phyloP scores from a whole-genome alignment of 2,113 vertebrate species.

The Pelobates fuscus region DNA sequence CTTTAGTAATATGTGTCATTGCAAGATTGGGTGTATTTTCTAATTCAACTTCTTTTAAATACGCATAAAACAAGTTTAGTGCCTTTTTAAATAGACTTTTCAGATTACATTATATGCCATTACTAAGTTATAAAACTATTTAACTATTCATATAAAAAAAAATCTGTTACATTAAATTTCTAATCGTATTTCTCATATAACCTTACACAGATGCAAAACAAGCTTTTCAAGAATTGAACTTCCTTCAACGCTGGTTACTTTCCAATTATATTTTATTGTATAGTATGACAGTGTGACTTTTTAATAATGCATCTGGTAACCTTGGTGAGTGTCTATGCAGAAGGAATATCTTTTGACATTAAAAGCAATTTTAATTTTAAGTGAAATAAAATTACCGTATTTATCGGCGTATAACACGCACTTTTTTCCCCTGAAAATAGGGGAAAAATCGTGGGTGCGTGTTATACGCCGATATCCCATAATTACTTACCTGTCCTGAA shows the following conservation, averaged over 20 bases:
- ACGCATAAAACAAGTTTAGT: too few species aligned
- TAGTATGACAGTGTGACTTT: slow-evolving; percentile 14
- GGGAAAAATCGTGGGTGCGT: too few species aligned
- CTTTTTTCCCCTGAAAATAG: too few species aligned
- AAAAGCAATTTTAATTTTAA: slow-evolving; percentile 9
- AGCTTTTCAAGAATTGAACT: slow-evolving; percentile 11
- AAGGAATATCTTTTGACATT: slow-evolving; percentile 41
- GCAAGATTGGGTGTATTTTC: too few species aligned
- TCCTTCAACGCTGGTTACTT: slow-evolving; percentile 20
- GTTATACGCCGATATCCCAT: too few species aligned
- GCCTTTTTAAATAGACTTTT: background rate
- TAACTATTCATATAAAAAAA: background rate
- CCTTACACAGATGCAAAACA: slow-evolving; percentile 14
- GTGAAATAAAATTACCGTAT: background rate
- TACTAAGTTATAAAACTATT: background rate
- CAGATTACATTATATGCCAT: background rate
- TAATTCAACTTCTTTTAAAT: too few species aligned
- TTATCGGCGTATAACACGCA: too few species aligned
- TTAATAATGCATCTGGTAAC: slow-evolving; percentile 39
- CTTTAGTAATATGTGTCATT: too few species aligned
- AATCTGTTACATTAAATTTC: background rate
- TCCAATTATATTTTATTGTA: slow-evolving; percentile 39
- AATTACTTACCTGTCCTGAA: too few species aligned
- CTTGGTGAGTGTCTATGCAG: slow-evolving; percentile 30
- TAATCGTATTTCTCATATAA: background rate